These are phyloP conservation scores for Balaeniceps rex DNA, from an alignment of 2,113 vertebrate species.

Conservation along the genomic window DNA sequence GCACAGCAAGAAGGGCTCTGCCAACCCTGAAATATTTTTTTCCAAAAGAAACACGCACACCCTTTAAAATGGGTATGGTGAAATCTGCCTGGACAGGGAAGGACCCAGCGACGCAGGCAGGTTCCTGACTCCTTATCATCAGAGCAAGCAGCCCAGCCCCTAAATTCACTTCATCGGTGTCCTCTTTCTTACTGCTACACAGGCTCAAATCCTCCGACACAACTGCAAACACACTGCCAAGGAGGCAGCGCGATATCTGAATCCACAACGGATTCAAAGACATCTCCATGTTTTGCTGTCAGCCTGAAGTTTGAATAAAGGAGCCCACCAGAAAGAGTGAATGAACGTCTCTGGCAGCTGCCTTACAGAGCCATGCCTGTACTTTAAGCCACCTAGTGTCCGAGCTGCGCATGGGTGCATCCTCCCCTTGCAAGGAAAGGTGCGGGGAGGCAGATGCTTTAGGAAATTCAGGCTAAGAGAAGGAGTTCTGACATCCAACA, in stretches of 20 bases:
- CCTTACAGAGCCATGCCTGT: background rate
- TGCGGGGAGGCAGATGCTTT: background rate
- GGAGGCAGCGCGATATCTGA: background rate
- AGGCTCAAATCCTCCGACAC: background rate
- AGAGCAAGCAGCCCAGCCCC: background rate
- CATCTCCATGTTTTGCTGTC: background rate
- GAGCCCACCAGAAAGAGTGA: constrained; percentile 45
- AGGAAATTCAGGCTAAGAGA: background rate
- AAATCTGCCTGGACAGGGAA: background rate
- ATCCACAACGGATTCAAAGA: background rate
- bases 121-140: background rate
- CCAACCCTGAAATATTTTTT: background rate
- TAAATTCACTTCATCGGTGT: background rate
- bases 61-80: background rate
- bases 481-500: background rate
- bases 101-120: background rate
- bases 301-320: background rate
- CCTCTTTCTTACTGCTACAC: background rate
- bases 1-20: background rate
- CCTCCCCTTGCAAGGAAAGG: background rate
- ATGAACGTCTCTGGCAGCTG: background rate
- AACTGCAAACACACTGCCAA: background rate
- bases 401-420: background rate
- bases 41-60: background rate
- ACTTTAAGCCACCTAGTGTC: constrained; percentile 77